Conservation (phyloP, 2,797 vertebrate species). For the Syngnathus rostellatus region DNA sequence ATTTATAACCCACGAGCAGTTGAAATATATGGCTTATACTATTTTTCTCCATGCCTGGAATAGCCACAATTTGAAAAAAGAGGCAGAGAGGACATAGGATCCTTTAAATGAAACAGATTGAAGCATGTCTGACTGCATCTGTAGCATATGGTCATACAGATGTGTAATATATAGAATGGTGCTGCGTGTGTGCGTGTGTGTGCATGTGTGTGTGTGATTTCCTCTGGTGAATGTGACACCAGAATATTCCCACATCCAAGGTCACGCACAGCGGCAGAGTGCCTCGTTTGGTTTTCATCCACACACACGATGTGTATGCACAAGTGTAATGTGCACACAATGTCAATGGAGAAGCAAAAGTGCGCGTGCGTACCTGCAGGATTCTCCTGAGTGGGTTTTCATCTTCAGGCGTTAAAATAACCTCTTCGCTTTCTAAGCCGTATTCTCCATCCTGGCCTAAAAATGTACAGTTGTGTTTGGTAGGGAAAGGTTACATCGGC, state of each 20-base stretch:
- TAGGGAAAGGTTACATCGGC: conserved; percentile 23
- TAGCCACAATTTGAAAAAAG: not conserved
- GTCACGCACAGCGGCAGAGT: conserved; percentile 45
- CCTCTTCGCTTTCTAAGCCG: conserved; percentile 67
- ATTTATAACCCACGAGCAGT: not conserved
- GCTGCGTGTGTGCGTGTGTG: conserved; percentile 11
- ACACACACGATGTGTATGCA: conserved; percentile 14
- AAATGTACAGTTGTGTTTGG: conserved; percentile 34
- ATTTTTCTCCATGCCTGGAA: not conserved
- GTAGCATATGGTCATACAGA: conserved; percentile 20
- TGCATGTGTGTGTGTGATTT: conserved; percentile 25
- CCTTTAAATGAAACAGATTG: conserved; percentile 9
- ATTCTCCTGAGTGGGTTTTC: conserved; percentile 76
- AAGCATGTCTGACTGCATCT: conserved; percentile 11
- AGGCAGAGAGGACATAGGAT: not conserved
- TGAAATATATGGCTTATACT: no score
- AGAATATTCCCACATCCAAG: conserved; percentile 52
- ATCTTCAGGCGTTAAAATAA: conserved; percentile 67
- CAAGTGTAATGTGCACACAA: not conserved
- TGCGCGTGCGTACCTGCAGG: conserved; percentile 66
- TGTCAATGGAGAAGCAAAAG: conserved; percentile 13
- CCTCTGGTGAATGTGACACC: conserved; percentile 51
- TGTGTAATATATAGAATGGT: conserved; percentile 12
- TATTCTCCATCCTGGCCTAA: conserved; percentile 67
- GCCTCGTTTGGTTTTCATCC: conserved; percentile 32